Evolutionary conservation across 1,140 invertebrate species (phyloP), one percentile per base, ranked within the genome.

Genomic region (Magallana angulata): DNA sequence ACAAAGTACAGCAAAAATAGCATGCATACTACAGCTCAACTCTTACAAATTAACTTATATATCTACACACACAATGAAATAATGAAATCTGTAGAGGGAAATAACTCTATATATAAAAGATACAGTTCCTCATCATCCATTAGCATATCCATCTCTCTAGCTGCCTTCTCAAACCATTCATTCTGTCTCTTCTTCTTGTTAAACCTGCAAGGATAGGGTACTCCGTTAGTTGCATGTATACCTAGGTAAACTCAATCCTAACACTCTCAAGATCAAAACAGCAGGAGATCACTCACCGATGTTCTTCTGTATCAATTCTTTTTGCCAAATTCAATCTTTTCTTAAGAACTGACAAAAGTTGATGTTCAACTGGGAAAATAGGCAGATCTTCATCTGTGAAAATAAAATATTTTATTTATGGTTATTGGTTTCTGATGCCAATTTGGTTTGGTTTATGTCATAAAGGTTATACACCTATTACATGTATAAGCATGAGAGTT

Each of bases 141-240:
- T 71, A 98, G 96, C 86, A 99, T 96, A 94, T 99, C 98, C 96
- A 98, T 97, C 89, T 98, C 97, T 90, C 97, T 96, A 0, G 97
- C 97, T 7, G 97, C 96, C 94, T 97, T 97, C 90, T 97, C 96
- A 90, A 98, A 95, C 98, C 98, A 99, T 64, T 97, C 96, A 89
- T 96, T 96, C 80, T 97, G 96, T 56, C 96, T 96, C 91, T 96
- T 96, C 8, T 96, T 95, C 89, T 97, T 97, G 57, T 96, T 96
- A 68, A 96, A 91, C 87, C 93, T 94, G 85, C 16, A 90, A 87
- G 7, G 30, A 48, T 48, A 48, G 36, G 36, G 36, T 48, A 48
- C 36, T 5, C 36, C 36, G 2, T 48, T 48, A 48, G 36, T 48
- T 48, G 36, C 36, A 48, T 48, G 36, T 48, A 48, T 48, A 48